Conservation (phyloP, 2,888 invertebrate genomes). For the Leptinotarsa rubiginosa region DNA sequence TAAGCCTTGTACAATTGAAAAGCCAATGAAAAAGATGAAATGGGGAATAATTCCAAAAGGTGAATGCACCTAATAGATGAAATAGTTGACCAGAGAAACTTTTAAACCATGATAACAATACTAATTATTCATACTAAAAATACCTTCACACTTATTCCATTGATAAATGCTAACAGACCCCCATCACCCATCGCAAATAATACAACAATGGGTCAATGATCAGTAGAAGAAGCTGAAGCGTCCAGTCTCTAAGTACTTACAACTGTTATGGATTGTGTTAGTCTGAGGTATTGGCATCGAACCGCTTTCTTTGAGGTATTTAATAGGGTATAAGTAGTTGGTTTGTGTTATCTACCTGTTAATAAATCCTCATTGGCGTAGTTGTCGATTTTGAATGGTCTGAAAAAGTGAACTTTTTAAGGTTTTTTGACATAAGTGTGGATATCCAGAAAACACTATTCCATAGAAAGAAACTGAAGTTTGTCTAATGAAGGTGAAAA, state of each 20-base stretch:
- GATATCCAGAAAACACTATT: background rate
- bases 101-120: background rate
- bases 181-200: slow-evolving; percentile 14
- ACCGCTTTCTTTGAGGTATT: slow-evolving; percentile 36
- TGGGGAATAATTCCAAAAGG: too few relatives aligned
- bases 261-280: slow-evolving; percentile 30
- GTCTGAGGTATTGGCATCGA: slow-evolving; percentile 29
- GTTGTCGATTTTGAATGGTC: background rate
- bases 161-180: slow-evolving; percentile 12
- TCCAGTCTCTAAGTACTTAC: slow-evolving; percentile 15
- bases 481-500: background rate
- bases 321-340: slow-evolving; percentile 36
- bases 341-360: slow-evolving; percentile 44
- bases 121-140: background rate
- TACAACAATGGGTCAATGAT: slow-evolving; percentile 31
- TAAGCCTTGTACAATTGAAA: too few relatives aligned
- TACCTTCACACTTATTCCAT: background rate
- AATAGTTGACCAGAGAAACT: too few relatives aligned
- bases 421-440: background rate
- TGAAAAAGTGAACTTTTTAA: background rate
- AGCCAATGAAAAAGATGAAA: too few relatives aligned
- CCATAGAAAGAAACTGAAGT: background rate
- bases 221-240: slow-evolving; percentile 4
- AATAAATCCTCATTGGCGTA: slow-evolving; percentile 33
- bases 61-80: too few relatives aligned